phyloP scores from a whole-genome alignment of 2,888 invertebrate genomes.

The Phorcus lineatus region DNA sequence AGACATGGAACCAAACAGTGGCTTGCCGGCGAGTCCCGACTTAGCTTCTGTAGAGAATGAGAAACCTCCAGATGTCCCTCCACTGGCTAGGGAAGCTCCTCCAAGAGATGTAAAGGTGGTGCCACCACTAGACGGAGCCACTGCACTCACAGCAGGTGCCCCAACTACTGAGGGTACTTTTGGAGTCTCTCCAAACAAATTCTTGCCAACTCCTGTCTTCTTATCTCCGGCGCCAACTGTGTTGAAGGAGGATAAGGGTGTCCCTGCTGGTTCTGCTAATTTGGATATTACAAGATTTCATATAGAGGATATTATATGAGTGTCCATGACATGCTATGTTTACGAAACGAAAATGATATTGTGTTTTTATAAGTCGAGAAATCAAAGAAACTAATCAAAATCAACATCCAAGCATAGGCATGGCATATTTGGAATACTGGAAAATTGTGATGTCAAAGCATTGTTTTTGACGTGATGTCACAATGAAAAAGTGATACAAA shows the following conservation, averaged over 20 bases:
- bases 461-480: too few species aligned
- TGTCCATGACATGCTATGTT: too few species aligned
- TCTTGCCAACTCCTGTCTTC: slow-evolving; percentile 27
- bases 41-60: background rate
- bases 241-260: background rate
- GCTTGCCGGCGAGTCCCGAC: slow-evolving; percentile 2
- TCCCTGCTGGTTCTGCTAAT: background rate
- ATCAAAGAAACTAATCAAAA: too few species aligned
- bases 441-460: too few species aligned
- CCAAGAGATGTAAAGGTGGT: background rate
- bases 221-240: background rate
- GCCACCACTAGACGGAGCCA: background rate
- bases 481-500: too few species aligned
- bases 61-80: background rate
- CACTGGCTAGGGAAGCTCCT: background rate
- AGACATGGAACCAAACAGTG: slow-evolving; percentile 6
- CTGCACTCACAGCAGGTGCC: background rate
- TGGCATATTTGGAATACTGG: too few species aligned
- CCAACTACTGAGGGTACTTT: background rate
- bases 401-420: too few species aligned
- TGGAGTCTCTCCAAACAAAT: slow-evolving; percentile 31
- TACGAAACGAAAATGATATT: too few species aligned
- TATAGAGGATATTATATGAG: too few species aligned
- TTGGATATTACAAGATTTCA: background rate
- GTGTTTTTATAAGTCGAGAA: too few species aligned